Conservation (phyloP, 23 tunicate species). For the Oikopleura albicans region DNA sequence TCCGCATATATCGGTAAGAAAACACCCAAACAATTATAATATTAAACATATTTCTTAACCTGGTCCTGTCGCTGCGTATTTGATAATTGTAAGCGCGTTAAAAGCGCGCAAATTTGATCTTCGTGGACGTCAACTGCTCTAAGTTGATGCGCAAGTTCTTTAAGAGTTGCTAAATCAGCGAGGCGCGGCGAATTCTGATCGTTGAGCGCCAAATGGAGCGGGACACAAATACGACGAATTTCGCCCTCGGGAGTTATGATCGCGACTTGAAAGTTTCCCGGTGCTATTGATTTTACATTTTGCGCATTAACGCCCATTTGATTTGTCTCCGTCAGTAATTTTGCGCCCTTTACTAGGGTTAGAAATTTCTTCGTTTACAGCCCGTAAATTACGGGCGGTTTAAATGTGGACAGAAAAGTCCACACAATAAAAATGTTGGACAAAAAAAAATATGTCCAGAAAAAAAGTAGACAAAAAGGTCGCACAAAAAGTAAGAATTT, state of each 20-base stretch:
- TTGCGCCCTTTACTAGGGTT: background rate
- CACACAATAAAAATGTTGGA: too few relatives aligned
- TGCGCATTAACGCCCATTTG: background rate
- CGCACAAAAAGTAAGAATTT: too few relatives aligned
- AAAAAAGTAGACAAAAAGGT: too few relatives aligned
- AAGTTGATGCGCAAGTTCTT: background rate
- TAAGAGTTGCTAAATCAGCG: background rate
- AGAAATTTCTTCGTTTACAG: too few relatives aligned
- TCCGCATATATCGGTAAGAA: too few relatives aligned
- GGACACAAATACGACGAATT: background rate
- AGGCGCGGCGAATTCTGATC: background rate
- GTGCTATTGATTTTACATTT: background rate
- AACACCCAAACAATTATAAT: too few relatives aligned
- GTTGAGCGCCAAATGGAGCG: constrained; percentile 8
- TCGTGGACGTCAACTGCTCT: background rate
- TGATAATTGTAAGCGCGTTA: background rate
- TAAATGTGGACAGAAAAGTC: too few relatives aligned
- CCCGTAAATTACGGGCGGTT: too few relatives aligned
- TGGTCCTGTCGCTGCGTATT: background rate
- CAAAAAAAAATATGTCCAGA: too few relatives aligned
- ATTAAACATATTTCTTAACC: too few relatives aligned
- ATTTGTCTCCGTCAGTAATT: background rate
- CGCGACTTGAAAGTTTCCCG: constrained; percentile 2
- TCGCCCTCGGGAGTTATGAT: background rate
- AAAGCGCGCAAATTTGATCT: background rate